These are phyloP conservation scores for Budorcas taxicolor DNA, from an alignment of 2,113 vertebrate species.

Conservation along the genomic window DNA sequence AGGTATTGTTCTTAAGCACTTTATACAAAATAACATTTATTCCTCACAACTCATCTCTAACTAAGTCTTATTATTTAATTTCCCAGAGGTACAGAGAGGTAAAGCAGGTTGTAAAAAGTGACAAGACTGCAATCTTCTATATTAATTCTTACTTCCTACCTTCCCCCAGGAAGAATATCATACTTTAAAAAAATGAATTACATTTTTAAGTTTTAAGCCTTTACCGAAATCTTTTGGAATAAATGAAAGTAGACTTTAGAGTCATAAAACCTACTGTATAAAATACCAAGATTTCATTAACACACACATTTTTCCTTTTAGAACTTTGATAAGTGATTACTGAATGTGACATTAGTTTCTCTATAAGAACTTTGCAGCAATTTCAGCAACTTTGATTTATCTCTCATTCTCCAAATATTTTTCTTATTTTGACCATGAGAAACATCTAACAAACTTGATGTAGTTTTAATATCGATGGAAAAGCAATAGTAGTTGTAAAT, in stretches of 20 bases:
- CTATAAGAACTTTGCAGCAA: not conserved
- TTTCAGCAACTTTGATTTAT: constrained; percentile 4
- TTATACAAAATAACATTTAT: not conserved
- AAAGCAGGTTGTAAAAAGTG: not conserved
- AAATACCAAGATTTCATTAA: constrained; percentile 2
- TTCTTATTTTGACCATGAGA: not conserved
- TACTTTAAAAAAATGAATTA: constrained; percentile 7
- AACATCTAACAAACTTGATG: not conserved
- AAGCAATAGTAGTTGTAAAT: not conserved
- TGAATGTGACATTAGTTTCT: not conserved
- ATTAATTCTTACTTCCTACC: not conserved
- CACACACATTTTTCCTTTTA: not conserved
- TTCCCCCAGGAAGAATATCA: not conserved
- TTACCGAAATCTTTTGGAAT: not conserved
- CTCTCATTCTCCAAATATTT: not conserved
- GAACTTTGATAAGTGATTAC: not conserved
- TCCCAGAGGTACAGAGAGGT: not conserved
- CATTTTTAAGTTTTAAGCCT: constrained; percentile 3
- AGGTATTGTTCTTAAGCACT: not conserved
- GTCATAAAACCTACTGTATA: not conserved
- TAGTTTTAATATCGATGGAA: not conserved
- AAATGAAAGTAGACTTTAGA: not conserved
- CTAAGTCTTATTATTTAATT: not conserved
- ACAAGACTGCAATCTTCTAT: not conserved
- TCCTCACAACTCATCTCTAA: not conserved